Conservation (phyloP, 2,113 vertebrate species). For the Zosterops pallidus region DNA sequence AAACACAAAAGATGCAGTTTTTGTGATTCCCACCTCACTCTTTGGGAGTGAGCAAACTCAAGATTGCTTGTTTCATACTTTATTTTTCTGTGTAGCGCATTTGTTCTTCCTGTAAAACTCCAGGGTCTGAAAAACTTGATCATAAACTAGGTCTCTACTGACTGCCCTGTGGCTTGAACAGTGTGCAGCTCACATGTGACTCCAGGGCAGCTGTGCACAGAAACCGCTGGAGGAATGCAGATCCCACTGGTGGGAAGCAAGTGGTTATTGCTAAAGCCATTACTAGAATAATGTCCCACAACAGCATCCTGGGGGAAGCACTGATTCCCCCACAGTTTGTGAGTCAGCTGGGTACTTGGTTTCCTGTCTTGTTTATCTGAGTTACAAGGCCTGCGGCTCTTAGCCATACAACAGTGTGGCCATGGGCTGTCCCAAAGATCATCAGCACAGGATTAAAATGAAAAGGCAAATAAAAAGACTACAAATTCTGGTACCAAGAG, state of each 20-base stretch:
- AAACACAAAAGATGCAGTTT: background rate
- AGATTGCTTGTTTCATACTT: background rate
- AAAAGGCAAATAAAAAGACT: background rate
- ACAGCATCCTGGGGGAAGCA: background rate
- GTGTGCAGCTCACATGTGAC: fast-evolving
- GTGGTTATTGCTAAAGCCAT: background rate
- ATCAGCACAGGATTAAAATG: background rate
- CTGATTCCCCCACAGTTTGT: background rate
- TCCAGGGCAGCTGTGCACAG: background rate
- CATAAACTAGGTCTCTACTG: background rate
- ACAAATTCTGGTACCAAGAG: background rate
- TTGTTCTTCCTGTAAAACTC: background rate
- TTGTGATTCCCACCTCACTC: background rate
- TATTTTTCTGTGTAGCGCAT: background rate
- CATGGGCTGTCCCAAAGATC: background rate
- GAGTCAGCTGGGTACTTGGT: background rate
- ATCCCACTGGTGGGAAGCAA: background rate
- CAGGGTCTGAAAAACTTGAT: background rate
- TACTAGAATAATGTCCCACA: background rate
- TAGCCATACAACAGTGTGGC: background rate
- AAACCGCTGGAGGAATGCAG: background rate
- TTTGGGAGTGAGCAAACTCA: background rate
- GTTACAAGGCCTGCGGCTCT: background rate
- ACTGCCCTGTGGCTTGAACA: background rate
- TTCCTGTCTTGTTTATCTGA: background rate